These are phyloP conservation scores for Menura novaehollandiae DNA, from an alignment of 2,113 vertebrate genomes.

Conservation along the genomic window DNA sequence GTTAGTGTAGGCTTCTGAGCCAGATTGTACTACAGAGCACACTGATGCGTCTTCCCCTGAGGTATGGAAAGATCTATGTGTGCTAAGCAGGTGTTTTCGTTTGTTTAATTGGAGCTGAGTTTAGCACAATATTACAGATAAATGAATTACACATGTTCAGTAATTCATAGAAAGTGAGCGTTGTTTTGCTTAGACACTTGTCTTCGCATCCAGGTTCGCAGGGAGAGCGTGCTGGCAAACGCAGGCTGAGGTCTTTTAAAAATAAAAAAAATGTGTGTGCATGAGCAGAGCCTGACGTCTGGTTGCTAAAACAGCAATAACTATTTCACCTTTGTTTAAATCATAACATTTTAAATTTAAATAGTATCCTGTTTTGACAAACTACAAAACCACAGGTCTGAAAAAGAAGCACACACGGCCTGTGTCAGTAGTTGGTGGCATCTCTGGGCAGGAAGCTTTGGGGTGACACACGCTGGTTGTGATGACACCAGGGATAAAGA, in stretches of 20 bases:
- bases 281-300: constrained; percentile 40
- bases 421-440: constrained; percentile 60
- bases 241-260: constrained; percentile 46
- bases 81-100: constrained; percentile 78
- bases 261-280: constrained; percentile 60
- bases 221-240: constrained; percentile 71
- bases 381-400: constrained; percentile 82
- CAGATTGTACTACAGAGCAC: constrained; percentile 42
- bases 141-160: constrained; percentile 76
- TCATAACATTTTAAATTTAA: constrained; percentile 70
- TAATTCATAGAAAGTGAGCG: constrained; percentile 79
- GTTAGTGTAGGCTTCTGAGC: constrained; percentile 37
- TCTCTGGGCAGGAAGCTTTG: constrained; percentile 78
- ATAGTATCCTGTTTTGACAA: constrained; percentile 89
- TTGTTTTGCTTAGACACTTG: constrained; percentile 71
- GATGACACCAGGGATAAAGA: neutral
- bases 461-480: constrained; percentile 37
- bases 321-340: constrained; percentile 59
- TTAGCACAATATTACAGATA: constrained; percentile 73
- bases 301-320: constrained; percentile 66
- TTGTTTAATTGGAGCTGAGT: constrained; percentile 77
- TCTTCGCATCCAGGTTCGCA: constrained; percentile 64
- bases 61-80: constrained; percentile 69
- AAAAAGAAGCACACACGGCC: constrained; percentile 48
- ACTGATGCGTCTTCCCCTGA: constrained; percentile 72